Conservation (phyloP, 2,888 invertebrate genomes). For the Venustoraphidia nigricollis region DNA sequence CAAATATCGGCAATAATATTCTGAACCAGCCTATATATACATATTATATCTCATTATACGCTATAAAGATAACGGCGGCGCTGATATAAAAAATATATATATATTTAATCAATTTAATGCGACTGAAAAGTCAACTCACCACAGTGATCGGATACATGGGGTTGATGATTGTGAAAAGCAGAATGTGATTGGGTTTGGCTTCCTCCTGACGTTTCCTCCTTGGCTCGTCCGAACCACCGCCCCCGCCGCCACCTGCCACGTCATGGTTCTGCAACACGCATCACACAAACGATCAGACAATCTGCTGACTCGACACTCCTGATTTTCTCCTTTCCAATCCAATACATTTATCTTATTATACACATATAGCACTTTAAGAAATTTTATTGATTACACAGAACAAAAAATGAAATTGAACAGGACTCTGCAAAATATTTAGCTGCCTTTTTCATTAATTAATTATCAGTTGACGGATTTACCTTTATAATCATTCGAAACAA, state of each 20-base stretch:
- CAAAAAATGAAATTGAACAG: not conserved
- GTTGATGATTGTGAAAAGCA: constrained; percentile 94
- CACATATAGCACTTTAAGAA: not conserved
- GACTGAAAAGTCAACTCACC: constrained; percentile 48
- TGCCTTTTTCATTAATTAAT: no score
- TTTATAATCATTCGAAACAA: no score
- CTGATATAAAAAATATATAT: no score
- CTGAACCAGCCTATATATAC: no score
- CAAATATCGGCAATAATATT: no score
- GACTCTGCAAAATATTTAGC: not conserved
- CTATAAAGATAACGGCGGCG: no score
- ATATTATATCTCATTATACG: no score
- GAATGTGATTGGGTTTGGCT: constrained; percentile 86
- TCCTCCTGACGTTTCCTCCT: constrained; percentile 65
- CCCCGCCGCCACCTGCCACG: constrained; percentile 6
- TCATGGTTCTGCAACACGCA: constrained; percentile 13
- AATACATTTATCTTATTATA: not conserved
- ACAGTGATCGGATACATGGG: constrained; percentile 98
- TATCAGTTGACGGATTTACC: no score
- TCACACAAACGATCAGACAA: constrained; percentile 1
- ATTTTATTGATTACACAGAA: no score
- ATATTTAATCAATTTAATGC: not conserved
- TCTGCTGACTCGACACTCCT: not conserved
- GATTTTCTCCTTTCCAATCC: not conserved
- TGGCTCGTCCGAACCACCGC: constrained; percentile 37